These are phyloP conservation scores for Berghia stephanieae DNA, from an alignment of 1,140 invertebrate species.

Conservation along the genomic window DNA sequence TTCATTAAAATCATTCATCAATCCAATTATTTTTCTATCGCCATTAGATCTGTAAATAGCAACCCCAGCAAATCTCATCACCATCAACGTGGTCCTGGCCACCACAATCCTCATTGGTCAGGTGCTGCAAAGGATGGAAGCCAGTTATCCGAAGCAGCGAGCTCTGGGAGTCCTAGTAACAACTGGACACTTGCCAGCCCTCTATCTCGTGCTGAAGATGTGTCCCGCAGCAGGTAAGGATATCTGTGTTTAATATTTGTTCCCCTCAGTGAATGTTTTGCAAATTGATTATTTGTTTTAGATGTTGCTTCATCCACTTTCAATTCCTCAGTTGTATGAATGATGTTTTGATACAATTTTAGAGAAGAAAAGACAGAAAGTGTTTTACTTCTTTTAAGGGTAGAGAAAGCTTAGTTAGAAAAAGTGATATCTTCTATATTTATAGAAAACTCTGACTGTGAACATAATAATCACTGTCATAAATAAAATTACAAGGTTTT, in stretches of 20 bases:
- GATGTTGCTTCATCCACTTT: not conserved
- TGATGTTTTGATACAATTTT: slow-evolving; percentile 16
- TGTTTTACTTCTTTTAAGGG: too few relatives aligned
- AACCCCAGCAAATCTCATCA: slow-evolving; percentile 17
- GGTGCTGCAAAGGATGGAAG: slow-evolving; percentile 20
- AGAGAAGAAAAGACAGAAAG: too few relatives aligned
- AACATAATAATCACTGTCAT: too few relatives aligned
- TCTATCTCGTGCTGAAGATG: slow-evolving; percentile 49
- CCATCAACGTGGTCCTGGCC: not conserved
- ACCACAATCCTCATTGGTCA: slow-evolving; percentile 20
- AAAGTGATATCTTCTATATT: too few relatives aligned
- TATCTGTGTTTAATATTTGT: slow-evolving; percentile 1
- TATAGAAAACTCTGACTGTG: too few relatives aligned
- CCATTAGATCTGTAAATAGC: slow-evolving; percentile 33
- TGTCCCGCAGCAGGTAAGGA: slow-evolving; percentile 48
- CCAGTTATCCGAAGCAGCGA: not conserved
- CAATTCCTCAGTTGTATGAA: not conserved
- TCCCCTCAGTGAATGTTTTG: not conserved
- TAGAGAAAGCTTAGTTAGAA: too few relatives aligned
- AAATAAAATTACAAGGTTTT: too few relatives aligned
- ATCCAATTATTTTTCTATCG: too few relatives aligned
- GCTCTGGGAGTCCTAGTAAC: slow-evolving; percentile 41
- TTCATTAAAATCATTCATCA: too few relatives aligned
- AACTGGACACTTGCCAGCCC: slow-evolving; percentile 55
- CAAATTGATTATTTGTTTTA: not conserved